These are phyloP conservation scores for Megalops cyprinoides DNA, from an alignment of 2,797 vertebrate species.

Conservation along the genomic window DNA sequence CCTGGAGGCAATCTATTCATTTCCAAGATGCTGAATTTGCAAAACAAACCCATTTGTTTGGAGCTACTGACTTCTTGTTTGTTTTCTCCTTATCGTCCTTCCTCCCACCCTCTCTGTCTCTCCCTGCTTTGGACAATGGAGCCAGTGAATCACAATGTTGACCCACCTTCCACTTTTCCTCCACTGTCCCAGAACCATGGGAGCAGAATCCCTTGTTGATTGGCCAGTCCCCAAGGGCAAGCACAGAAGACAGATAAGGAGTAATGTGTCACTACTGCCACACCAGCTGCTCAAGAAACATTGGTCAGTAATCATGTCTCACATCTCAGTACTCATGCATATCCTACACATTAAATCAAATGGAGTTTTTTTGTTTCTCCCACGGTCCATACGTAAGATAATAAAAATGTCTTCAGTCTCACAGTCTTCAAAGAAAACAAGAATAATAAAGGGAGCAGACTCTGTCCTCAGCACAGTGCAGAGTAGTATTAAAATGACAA, in stretches of 20 bases:
- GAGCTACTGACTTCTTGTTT: neutral
- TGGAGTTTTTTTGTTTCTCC: too few species aligned
- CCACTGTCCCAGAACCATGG: neutral
- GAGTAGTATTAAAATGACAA: too few species aligned
- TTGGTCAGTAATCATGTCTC: neutral
- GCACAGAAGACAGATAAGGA: neutral
- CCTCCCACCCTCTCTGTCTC: neutral
- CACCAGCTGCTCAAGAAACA: too few species aligned
- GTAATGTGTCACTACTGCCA: neutral
- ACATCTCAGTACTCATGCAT: too few species aligned
- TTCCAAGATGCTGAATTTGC: too few species aligned
- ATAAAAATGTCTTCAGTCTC: too few species aligned
- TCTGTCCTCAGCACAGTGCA: too few species aligned
- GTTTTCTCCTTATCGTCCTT: neutral
- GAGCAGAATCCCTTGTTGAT: neutral
- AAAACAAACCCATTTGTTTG: neutral
- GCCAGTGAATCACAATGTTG: neutral
- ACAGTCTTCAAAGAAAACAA: too few species aligned
- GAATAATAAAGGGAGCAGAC: too few species aligned
- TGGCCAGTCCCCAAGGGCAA: neutral
- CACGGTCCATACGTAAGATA: too few species aligned
- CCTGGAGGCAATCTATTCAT: too few species aligned
- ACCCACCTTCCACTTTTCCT: neutral
- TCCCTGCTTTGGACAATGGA: neutral
- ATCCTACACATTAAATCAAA: too few species aligned